Conservation (phyloP, 2,888 invertebrate genomes). For the Liodrosophila aerea region DNA sequence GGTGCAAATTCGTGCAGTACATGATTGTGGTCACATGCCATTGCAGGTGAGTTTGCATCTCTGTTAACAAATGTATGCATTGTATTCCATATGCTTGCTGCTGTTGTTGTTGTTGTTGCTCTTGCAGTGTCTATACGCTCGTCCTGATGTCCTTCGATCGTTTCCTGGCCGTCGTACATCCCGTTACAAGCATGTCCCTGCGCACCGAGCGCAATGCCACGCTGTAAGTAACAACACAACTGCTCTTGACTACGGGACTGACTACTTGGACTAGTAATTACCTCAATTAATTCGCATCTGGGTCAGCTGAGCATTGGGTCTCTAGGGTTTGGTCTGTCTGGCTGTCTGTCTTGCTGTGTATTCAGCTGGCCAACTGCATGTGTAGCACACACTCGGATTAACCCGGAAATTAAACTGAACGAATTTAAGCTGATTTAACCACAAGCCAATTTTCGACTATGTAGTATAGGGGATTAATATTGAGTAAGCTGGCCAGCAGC, state of each 20-base stretch:
- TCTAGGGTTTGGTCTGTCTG: conserved; percentile 5
- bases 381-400: too few relatives aligned
- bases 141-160: conserved; percentile 96
- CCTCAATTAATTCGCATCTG: conserved; percentile 32
- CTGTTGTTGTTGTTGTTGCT: too few relatives aligned
- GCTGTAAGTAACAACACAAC: conserved; percentile 78
- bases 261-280: conserved; percentile 16
- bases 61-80: not conserved
- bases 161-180: conserved; percentile 96
- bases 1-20: conserved; percentile 94
- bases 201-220: conserved; percentile 92
- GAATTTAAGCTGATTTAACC: too few relatives aligned
- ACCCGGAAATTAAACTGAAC: too few relatives aligned
- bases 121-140: conserved; percentile 91
- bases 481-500: too few relatives aligned
- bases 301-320: conserved; percentile 4
- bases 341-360: not conserved
- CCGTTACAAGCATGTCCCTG: conserved; percentile 93
- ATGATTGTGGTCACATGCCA: conserved; percentile 96
- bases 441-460: too few relatives aligned
- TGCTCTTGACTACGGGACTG: too few relatives aligned
- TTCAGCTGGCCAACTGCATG: too few relatives aligned
- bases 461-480: too few relatives aligned
- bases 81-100: too few relatives aligned
- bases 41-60: conserved; percentile 82